Base-by-base conservation (phyloP, 2,113 vertebrate genomes). In the Tragelaphus scriptus region DNA sequence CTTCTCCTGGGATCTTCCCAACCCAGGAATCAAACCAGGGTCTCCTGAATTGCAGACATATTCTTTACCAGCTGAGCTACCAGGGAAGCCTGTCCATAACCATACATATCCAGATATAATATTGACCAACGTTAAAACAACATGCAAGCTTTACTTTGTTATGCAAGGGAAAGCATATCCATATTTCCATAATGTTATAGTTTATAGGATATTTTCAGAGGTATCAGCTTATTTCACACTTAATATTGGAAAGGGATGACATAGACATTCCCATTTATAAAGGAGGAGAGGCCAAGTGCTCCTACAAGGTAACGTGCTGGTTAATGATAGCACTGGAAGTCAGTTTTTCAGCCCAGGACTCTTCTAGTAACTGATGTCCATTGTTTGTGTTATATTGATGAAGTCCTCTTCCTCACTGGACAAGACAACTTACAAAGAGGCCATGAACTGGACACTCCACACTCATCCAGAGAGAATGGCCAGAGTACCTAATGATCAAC, bases 401-500 rank as follows among this genome's bases (percentile, higher is more conserved):
- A 7, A 86, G 4, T 40, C 47, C 59, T 85, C 21, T 55, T 91
- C 11, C 59, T 51, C 23, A 65, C 11, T 0, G 14, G 26, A 81
- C 30, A 15, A 85, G 9, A 91, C 10, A 23, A 30, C 21, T 47
- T 80, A 15, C 47, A 55, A 59, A 61, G 14, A n/a, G 4, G 30
- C n/a, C 21, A 0, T 10, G 56, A 85, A 32, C 15, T 2, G 14
- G 55, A 30, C 1, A 17, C 7, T 6, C n/a, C 32, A 44, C 65
- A 10, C 14, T 2, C 44, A 26, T 15, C 36, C 75, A 47, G 7
- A 90, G 28, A 40, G 3, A 51, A 25, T 2, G 6, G 15, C 9
- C 30, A 0, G 15, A 28, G 17, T 82, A 25, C 17, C 47, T 61
- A 63, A 6, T 2, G 21, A 59, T 10, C 5, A 1, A 6, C 25